These are phyloP conservation scores for Drosophila sturtevanti DNA, from an alignment of 1,140 invertebrate species.

Conservation along the genomic window DNA sequence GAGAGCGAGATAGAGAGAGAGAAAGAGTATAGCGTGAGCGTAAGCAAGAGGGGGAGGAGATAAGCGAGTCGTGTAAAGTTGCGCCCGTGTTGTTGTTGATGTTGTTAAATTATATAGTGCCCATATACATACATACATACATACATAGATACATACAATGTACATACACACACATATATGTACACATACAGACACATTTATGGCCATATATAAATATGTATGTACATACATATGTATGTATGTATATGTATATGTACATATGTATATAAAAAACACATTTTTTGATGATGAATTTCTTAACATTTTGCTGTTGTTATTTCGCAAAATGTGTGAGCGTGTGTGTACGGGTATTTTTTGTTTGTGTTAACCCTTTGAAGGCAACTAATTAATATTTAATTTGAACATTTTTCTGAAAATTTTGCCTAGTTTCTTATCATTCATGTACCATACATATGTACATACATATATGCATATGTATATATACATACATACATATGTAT, in stretches of 20 bases:
- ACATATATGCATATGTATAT: no score
- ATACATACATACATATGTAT: no score
- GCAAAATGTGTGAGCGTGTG: conserved; percentile 1
- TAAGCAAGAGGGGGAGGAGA: conserved; percentile 35
- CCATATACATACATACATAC: not conserved
- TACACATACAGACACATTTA: not conserved
- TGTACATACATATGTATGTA: not conserved
- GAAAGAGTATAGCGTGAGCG: conserved; percentile 8
- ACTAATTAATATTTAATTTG: not conserved
- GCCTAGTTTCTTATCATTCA: no score
- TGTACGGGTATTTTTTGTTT: conserved; percentile 14
- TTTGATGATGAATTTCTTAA: conserved; percentile 44
- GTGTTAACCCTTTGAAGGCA: conserved; percentile 13
- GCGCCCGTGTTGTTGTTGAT: conserved; percentile 45
- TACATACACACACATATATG: not conserved
- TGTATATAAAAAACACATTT: conserved; percentile 7
- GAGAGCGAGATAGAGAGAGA: conserved; percentile 23
- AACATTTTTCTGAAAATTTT: not conserved
- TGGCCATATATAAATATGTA: not conserved
- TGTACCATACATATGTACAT: no score
- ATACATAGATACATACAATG: not conserved
- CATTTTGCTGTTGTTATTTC: conserved; percentile 14
- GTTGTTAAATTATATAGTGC: conserved; percentile 10
- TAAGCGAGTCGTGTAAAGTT: conserved; percentile 64
- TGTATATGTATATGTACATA: not conserved